Evolutionary conservation across 1,140 invertebrate species (phyloP), one percentile per base, ranked within the genome.

Genomic region (Meloidogyne chitwoodi): DNA sequence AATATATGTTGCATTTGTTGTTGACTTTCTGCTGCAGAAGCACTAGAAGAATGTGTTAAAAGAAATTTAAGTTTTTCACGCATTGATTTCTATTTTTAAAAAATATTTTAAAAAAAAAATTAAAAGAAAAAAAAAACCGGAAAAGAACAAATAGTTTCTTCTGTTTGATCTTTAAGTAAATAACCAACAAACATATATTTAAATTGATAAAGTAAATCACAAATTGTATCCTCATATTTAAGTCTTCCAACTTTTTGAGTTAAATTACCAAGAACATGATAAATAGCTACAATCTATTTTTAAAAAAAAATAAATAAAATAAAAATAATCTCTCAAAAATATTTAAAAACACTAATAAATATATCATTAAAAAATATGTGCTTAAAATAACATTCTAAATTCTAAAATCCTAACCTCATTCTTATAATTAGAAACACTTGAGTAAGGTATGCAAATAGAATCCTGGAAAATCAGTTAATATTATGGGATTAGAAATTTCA

Each of bases 101-200:
- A n/a, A 19, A 66, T 38, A 19, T 41, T 22, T 10, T 68, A 1
- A 29, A 31, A 14, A 34, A 27, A 19, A 16, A 70, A 70, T 29
- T 19, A 69, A 41, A n/a, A 11, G n/a, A 19, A 31, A 6, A 68
- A 24, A 44, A 3, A 12, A 6, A 70, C 68, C 16, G 76, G 76
- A 48, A 77, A 77, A 27, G 77, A 77, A 14, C 44, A 22, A 24
- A 77, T 77, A 56, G 65, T 34, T 44, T 67, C 44, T 48, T 77
- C 76, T 19, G 31, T 72, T 26, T 77, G 27, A 56, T 77, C 68
- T 41, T 77, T 77, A 12, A 77, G 61, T 26, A 22, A 62, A 56
- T 83, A 83, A n/a, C 81, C 68, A 41, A 75, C 68, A 71, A 83
- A 83, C 68, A 81, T 81, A 56, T 81, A 81, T 64, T 81, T 81